Evolutionary conservation across 2,113 vertebrate species (phyloP).

Genomic region (Malurus alboscapulatus): DNA sequence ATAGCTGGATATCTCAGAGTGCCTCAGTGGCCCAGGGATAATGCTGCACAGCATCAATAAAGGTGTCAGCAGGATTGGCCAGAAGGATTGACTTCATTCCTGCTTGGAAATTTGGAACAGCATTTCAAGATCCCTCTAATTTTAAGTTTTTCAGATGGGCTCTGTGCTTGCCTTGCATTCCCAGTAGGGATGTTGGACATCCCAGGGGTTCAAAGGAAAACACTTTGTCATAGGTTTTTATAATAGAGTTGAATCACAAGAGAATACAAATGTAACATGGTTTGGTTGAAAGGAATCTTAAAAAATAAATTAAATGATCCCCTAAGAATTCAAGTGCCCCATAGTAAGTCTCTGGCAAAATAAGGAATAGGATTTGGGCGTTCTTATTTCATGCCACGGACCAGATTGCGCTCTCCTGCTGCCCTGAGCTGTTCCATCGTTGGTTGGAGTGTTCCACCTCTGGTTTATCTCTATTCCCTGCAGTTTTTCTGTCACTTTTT

Average conservation of each 20-base stretch:
- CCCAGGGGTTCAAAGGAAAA: neutral
- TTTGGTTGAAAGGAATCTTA: neutral
- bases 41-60: neutral
- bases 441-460: neutral
- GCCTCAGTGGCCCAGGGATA: neutral
- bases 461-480: neutral
- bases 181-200: neutral
- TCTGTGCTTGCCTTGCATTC: neutral
- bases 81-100: neutral
- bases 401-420: neutral
- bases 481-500: neutral
- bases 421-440: neutral
- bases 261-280: neutral
- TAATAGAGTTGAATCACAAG: neutral
- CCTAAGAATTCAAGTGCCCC: neutral
- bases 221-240: neutral
- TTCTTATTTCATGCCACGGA: neutral
- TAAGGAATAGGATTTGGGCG: neutral
- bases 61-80: neutral
- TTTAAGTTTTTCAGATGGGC: neutral
- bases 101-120: neutral
- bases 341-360: neutral
- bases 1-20: accelerated
- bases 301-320: neutral
- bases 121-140: neutral